Evolutionary conservation across 2,888 invertebrate species (phyloP).

Genomic region (Dolichopus griseipennis): DNA sequence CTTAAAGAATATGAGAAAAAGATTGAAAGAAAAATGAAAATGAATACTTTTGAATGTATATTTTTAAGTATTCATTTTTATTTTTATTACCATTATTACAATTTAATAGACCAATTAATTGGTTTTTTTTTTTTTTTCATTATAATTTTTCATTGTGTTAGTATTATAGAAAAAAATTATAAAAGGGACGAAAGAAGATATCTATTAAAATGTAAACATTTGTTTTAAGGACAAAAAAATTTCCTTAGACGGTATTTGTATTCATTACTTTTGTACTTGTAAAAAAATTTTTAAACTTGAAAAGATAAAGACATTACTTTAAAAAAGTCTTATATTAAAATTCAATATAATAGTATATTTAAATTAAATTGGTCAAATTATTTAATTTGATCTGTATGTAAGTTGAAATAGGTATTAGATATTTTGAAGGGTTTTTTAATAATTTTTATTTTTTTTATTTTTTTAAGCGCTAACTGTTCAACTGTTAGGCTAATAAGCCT

Average conservation of each 20-base stretch:
- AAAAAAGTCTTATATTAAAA: no score
- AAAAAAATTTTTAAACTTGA: no score
- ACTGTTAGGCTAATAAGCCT: no score
- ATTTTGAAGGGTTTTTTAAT: no score
- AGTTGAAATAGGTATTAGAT: no score
- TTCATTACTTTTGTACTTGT: no score
- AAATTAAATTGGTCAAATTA: no score
- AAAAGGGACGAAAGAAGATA: not conserved
- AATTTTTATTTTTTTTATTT: no score
- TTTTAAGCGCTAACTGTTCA: no score
- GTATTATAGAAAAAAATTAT: not conserved
- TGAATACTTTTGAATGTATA: not conserved
- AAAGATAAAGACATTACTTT: no score
- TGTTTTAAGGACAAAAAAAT: not conserved
- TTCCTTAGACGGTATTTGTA: not conserved
- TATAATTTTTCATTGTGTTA: not conserved
- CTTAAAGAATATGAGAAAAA: not conserved
- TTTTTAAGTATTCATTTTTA: not conserved
- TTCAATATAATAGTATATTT: no score
- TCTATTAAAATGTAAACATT: not conserved
- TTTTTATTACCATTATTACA: not conserved
- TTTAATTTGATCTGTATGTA: no score
- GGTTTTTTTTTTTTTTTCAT: not conserved
- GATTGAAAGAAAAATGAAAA: not conserved
- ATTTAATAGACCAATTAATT: conserved; percentile 3